Evolutionary conservation across 2,113 vertebrate species (phyloP).

Genomic region (Neogale vison): DNA sequence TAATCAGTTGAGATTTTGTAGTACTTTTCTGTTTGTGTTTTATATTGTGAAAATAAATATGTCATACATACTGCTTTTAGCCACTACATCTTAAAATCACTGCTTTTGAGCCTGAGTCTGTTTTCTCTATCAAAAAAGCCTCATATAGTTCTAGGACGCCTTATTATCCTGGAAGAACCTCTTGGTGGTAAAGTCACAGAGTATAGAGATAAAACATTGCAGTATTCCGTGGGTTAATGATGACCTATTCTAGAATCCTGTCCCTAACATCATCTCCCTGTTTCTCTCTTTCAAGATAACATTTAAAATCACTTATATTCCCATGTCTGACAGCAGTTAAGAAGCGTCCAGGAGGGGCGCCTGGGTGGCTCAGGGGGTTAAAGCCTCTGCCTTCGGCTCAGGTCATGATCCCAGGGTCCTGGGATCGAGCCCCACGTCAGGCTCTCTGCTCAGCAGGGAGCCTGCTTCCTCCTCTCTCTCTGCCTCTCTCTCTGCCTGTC

Average conservation of each 20-base stretch:
- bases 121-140: conserved; percentile 25
- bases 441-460: too few species aligned
- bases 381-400: too few species aligned
- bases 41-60: conserved; percentile 6
- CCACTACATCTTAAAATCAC: not conserved
- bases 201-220: not conserved
- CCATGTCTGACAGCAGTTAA: not conserved
- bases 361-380: too few species aligned
- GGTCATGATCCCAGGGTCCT: too few species aligned
- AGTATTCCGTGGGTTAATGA: not conserved
- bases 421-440: too few species aligned
- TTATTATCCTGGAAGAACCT: conserved; percentile 17
- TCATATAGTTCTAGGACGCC: not conserved
- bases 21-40: not conserved
- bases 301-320: not conserved
- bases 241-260: not conserved
- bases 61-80: not conserved
- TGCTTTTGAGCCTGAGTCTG: not conserved
- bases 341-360: not conserved
- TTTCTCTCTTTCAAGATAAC: conserved; percentile 22
- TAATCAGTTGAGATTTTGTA: not conserved
- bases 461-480: too few species aligned
- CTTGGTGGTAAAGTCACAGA: not conserved
- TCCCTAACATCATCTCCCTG: not conserved
- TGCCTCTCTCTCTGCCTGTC: too few species aligned